Evolutionary conservation across 2,797 vertebrate genomes (phyloP).

Genomic region (Leptatherina wallacei): DNA sequence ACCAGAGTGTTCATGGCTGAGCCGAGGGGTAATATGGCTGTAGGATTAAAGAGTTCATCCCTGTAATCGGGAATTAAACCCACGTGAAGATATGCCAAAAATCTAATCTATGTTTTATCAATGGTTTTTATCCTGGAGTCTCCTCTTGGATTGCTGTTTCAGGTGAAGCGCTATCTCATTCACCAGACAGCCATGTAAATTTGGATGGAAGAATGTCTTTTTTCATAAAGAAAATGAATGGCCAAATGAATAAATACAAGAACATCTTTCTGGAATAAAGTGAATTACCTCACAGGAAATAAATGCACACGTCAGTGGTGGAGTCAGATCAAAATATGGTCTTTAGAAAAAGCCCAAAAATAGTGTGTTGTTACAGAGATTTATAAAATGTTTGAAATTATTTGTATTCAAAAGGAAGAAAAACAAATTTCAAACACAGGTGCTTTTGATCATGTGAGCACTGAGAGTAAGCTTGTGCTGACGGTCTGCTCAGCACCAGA

Average conservation of each 20-base stretch:
- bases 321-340: too few relatives aligned
- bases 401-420: too few relatives aligned
- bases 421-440: too few relatives aligned
- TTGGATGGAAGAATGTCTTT: not conserved
- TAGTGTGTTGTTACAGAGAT: too few relatives aligned
- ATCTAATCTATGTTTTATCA: slow-evolving; percentile 48
- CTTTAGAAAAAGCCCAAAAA: too few relatives aligned
- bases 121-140: slow-evolving; percentile 25
- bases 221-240: not conserved
- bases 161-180: slow-evolving; percentile 4
- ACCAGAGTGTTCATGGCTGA: slow-evolving; percentile 22
- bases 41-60: slow-evolving; percentile 65
- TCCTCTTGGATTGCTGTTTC: not conserved
- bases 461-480: too few relatives aligned
- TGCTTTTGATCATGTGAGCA: too few relatives aligned
- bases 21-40: slow-evolving; percentile 44
- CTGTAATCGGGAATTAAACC: slow-evolving; percentile 60
- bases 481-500: too few relatives aligned
- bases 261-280: not conserved
- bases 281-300: not conserved
- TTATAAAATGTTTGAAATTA: too few relatives aligned
- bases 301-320: too few relatives aligned
- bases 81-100: slow-evolving; percentile 33
- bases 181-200: not conserved
- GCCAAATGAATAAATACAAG: not conserved